Conservation (phyloP, 1,140 invertebrate genomes). For the Drosophila yakuba region DNA sequence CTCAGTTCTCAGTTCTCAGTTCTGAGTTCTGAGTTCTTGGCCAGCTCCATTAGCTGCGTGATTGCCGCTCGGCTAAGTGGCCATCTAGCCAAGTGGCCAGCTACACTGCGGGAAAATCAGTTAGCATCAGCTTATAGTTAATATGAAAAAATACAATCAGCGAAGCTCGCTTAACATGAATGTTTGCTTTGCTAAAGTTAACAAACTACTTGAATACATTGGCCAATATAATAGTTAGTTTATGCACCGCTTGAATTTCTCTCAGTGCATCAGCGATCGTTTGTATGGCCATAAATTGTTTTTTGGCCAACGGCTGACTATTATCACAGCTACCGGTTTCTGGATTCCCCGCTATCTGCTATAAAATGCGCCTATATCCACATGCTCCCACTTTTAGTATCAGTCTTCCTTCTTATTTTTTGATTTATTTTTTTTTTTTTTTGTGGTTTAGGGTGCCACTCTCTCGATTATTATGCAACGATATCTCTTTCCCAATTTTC, state of each 20-base stretch:
- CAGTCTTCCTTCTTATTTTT: neutral
- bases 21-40: slow-evolving; percentile 18
- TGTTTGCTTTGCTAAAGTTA: no score
- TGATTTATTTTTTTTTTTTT: neutral
- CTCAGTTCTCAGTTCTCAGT: slow-evolving; percentile 2
- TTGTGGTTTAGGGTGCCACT: slow-evolving; percentile 25
- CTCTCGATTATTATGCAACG: neutral
- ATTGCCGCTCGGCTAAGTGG: slow-evolving; percentile 33
- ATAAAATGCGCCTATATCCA: neutral
- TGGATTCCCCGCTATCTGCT: slow-evolving; percentile 2
- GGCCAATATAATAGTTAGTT: no score
- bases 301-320: slow-evolving; percentile 60
- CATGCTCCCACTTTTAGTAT: neutral
- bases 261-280: slow-evolving; percentile 11
- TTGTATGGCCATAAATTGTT: slow-evolving; percentile 30
- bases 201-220: neutral
- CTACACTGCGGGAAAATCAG: slow-evolving; percentile 2
- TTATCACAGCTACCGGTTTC: slow-evolving; percentile 70
- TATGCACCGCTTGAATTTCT: neutral
- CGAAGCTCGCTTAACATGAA: no score
- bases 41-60: slow-evolving; percentile 32
- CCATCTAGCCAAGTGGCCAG: slow-evolving; percentile 11
- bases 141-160: no score
- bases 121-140: no score
- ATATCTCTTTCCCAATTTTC: neutral